Evolutionary conservation across 2,888 invertebrate species (phyloP), one percentile per base, ranked within the genome.

Genomic region (Erpobdella octoculata): DNA sequence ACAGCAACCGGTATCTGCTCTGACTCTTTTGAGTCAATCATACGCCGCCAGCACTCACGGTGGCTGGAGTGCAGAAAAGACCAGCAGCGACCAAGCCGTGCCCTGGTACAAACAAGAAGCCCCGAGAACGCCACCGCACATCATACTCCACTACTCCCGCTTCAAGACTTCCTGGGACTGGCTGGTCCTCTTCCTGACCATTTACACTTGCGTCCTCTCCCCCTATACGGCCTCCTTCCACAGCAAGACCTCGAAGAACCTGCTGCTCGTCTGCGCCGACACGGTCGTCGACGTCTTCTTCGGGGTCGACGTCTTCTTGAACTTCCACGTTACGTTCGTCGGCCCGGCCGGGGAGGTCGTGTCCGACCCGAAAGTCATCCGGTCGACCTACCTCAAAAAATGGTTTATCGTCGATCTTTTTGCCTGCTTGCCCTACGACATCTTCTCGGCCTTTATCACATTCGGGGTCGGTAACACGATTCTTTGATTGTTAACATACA

Each of bases 211-310:
- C 83, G 92, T 95, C 85, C 86, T 88, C 92, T 95, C 96, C 82
- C 97, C 97, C 78, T 98, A 95, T 87, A 97, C 97, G 86, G 96
- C 97, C 83, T 96, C 97, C 84, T 98, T 98, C 88, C 94, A 96
- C 87, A 96, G 95, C 87, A 97, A 97, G 86, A 96, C 94, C 78
- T 79, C 85, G 79, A 82, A 83, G 74, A 81, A 81, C 74, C 82
- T 86, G 68, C 84, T 84, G 2, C 73, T 84, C 5, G 76, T 84
- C 4, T 83, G 83, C 31, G 78, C 83, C 37, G 84, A 84, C 77
- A 95, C 95, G 78, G 96, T 98, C 82, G 98, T 98, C 81, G 98
- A 98, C 86, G 97, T 98, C 80, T 94, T 98, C 83, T 98, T 98
- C 88, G 98, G 98, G 88, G 95, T 98, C 85, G 98, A 98, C 87